These are phyloP conservation scores for Argyra leucocephala DNA, from an alignment of 2,888 invertebrate genomes.

Conservation along the genomic window DNA sequence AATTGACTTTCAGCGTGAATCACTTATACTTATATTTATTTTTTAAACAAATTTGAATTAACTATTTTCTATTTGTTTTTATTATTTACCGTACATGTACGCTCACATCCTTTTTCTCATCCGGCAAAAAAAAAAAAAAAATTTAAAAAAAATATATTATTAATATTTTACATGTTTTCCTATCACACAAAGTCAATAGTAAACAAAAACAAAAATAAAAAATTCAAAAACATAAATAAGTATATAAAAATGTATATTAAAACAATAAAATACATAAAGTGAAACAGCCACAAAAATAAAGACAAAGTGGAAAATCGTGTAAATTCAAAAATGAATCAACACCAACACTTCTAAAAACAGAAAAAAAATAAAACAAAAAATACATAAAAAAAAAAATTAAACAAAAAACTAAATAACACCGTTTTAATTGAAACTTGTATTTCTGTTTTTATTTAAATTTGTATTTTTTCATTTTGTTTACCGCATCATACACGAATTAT, in stretches of 20 bases:
- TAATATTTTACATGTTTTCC: too few species aligned
- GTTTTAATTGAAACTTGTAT: slow-evolving; percentile 1
- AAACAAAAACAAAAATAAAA: not conserved
- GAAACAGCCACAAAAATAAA: not conserved
- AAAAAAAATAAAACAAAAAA: not conserved
- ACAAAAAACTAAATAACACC: not conserved
- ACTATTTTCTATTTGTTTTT: too few species aligned
- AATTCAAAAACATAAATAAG: not conserved
- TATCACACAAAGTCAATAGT: not conserved
- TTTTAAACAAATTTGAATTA: not conserved
- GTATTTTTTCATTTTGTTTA: not conserved
- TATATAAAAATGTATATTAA: not conserved
- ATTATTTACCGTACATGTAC: too few species aligned
- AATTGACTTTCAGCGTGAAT: too few species aligned
- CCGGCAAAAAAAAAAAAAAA: too few species aligned
- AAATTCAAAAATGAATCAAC: not conserved
- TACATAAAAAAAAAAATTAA: not conserved
- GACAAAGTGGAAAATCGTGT: too few species aligned
- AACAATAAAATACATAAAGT: not conserved
- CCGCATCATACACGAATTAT: not conserved
- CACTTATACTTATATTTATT: too few species aligned
- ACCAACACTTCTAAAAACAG: not conserved
- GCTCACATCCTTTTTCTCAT: too few species aligned
- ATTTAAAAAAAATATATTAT: too few species aligned
- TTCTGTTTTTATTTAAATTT: not conserved